A percentile compares a stretch with the other conserved stretches of the same genome.
Evolutionary conservation across 2,113 vertebrate genomes (phyloP).

Genomic region (Hippocampus zosterae): DNA sequence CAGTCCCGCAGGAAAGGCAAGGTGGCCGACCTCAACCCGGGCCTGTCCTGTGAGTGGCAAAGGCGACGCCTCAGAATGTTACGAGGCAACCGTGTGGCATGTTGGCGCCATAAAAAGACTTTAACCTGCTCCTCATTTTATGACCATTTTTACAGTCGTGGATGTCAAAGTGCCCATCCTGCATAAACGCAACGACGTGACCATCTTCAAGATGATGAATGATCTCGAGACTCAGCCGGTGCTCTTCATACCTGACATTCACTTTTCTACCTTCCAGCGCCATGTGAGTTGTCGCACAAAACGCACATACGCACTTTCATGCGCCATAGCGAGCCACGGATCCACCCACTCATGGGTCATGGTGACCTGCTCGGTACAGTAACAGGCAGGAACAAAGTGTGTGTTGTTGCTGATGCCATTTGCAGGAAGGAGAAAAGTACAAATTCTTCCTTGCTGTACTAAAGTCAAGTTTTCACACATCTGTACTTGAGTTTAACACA

Average conservation of each 20-base stretch:
- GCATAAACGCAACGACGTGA: conserved; percentile 89
- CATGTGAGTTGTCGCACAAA: conserved; percentile 77
- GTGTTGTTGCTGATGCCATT: conserved; percentile 36
- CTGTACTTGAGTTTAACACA: not conserved
- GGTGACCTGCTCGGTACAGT: conserved; percentile 45
- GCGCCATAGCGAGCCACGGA: conserved; percentile 25
- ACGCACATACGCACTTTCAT: not conserved
- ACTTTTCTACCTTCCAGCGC: conserved; percentile 89
- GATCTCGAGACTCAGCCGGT: conserved; percentile 93
- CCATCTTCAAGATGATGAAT: conserved; percentile 87
- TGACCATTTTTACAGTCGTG: conserved; percentile 61
- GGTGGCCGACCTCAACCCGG: conserved; percentile 74
- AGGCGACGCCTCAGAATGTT: conserved; percentile 28
- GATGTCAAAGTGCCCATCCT: conserved; percentile 87
- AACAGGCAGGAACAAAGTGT: conserved; percentile 50
- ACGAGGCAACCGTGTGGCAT: not conserved
- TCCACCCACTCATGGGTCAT: conserved; percentile 40
- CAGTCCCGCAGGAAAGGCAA: conserved; percentile 98
- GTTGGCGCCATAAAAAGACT: not conserved
- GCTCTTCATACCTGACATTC: conserved; percentile 95
- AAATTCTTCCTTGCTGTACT: not conserved
- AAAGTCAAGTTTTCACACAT: not conserved
- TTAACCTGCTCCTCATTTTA: not conserved
- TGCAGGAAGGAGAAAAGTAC: not conserved
- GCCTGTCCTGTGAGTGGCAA: conserved; percentile 78